phyloP scores from a whole-genome alignment of 2,113 vertebrate species.

The Aegithalos caudatus region DNA sequence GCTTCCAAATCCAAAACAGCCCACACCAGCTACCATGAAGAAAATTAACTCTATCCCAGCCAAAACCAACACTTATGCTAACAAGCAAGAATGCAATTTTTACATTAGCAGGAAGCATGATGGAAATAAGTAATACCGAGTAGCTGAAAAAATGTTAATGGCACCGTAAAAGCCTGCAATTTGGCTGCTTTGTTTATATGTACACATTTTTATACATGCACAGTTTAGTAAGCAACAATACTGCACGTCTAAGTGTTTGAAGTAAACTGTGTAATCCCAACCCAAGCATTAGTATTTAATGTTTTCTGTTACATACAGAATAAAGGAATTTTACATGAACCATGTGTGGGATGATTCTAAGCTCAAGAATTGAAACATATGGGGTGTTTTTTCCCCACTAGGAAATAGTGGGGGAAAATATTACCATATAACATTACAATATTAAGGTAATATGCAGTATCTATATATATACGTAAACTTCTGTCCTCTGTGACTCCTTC shows the following conservation, averaged over 20 bases:
- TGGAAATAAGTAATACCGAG: not conserved
- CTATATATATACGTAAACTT: not conserved
- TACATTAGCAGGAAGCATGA: not conserved
- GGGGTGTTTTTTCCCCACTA: not conserved
- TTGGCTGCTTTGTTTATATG: not conserved
- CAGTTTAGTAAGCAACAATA: not conserved
- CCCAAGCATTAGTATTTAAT: not conserved
- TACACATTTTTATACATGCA: not conserved
- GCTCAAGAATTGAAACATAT: not conserved
- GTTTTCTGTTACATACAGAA: not conserved
- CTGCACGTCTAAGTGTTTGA: not conserved
- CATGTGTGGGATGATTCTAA: not conserved
- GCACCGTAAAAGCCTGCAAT: not conserved
- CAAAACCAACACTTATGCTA: not conserved
- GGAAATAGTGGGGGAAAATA: too few species aligned
- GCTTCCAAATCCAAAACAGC: not conserved
- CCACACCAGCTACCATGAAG: not conserved
- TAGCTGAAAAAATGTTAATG: not conserved
- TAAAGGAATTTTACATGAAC: conserved; percentile 9
- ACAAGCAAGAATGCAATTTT: not conserved
- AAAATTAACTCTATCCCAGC: not conserved
- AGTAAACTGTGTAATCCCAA: not conserved
- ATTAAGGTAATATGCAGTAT: not conserved
- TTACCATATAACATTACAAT: too few species aligned
- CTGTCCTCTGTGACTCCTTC: not conserved